Evolutionary conservation across 2,888 invertebrate genomes (phyloP), one percentile per base, ranked within the genome.

Genomic region (Pandemis corylana): DNA sequence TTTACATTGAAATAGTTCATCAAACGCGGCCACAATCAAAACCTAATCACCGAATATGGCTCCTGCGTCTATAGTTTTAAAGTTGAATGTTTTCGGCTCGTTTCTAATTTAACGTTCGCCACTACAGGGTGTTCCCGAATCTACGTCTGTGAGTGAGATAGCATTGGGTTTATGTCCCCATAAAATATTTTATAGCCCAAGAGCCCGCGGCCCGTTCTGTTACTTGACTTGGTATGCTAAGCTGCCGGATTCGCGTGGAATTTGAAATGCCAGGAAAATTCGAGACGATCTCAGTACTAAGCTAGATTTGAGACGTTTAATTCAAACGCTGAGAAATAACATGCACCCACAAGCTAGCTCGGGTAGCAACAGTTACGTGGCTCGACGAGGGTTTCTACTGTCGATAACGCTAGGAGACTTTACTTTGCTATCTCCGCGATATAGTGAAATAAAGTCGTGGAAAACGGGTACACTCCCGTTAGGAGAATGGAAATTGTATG

Each of bases 51-150:
- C 36, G 20, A 71, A 71, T 67, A 67, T 66, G 7, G 44, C 67
- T 62, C 56, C 67, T 75, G 64, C 46, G 61, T 0, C 41, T 10
- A 46, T 62, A 10, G n/a, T 0, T 13, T 62, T 75, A 71, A 67
- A 56, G 75, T 63, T 44, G 13, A 51, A 49, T 49, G 41, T 51
- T 71, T 44, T 64, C n/a, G n/a, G 53, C 36, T n/a, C 56, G 42
- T 80, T 80, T 81, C 82, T 83, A 85, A 87, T 87, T 86, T 85
- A 83, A 80, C 84, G 82, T 85, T 87, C 84, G 81, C 85, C 81
- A 71, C 70, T 80, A 68, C 74, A 68, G 74, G 71, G 51, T 71
- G 70, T 71, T 74, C 59, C 68, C 64, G 81, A 80, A 82, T 81
- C 78, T 76, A 77, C 78, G 80, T 78, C 76, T 77, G 76, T 77